phyloP scores from a whole-genome alignment of 2,888 invertebrate species.

The Amorpha juglandis region DNA sequence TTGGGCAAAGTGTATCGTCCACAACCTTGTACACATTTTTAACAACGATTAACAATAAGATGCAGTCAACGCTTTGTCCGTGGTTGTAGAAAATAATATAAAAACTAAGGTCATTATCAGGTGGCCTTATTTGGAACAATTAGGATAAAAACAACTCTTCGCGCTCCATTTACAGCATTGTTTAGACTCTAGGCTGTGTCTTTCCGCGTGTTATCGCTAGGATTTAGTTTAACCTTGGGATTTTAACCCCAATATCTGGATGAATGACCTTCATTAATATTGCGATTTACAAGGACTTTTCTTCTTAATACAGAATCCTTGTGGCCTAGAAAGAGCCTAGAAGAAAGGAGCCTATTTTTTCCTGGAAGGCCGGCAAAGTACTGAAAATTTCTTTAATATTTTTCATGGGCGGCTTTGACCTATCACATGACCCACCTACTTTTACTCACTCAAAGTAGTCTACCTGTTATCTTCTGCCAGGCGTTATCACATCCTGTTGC shows the following conservation, averaged over 20 bases:
- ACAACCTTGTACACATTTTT: neutral
- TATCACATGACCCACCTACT: too few relatives aligned
- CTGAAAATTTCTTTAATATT: too few relatives aligned
- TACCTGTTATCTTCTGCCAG: too few relatives aligned
- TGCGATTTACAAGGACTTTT: too few relatives aligned
- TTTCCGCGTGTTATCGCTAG: slow-evolving; percentile 16
- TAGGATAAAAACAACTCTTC: slow-evolving; percentile 49
- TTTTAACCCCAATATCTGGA: too few relatives aligned
- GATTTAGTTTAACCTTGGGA: neutral
- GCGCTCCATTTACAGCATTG: slow-evolving; percentile 33
- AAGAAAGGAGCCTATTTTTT: too few relatives aligned
- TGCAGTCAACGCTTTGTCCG: neutral
- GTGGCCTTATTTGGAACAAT: slow-evolving; percentile 56
- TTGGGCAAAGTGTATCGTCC: neutral
- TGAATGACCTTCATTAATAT: too few relatives aligned
- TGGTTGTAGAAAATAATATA: slow-evolving; percentile 29
- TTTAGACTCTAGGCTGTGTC: slow-evolving; percentile 6
- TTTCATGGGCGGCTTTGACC: neutral
- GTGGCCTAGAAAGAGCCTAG: too few relatives aligned
- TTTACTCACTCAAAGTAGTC: too few relatives aligned
- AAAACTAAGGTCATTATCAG: slow-evolving; percentile 57
- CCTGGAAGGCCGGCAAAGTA: too few relatives aligned
- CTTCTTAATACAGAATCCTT: too few relatives aligned
- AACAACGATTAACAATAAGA: slow-evolving; percentile 1
- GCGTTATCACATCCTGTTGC: too few relatives aligned